A percentile compares a stretch with the other conserved stretches of the same genome.
phyloP scores from a whole-genome alignment of 2,888 invertebrate species.

The Phania funesta region DNA sequence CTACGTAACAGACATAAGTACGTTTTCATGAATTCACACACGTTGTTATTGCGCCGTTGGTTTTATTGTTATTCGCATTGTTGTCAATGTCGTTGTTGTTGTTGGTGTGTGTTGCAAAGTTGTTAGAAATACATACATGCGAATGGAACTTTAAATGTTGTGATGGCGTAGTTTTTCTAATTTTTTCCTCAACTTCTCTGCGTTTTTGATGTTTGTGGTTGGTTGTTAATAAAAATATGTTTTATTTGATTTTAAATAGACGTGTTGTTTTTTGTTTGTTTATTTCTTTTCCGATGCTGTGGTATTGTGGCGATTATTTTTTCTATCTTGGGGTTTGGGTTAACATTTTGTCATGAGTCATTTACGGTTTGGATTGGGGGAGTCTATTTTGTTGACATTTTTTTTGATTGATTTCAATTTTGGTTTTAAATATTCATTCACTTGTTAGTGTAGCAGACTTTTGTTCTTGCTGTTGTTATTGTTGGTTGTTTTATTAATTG shows the following conservation, averaged over 20 bases:
- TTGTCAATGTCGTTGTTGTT: neutral
- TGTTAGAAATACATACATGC: constrained; percentile 11
- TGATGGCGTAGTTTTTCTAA: constrained; percentile 32
- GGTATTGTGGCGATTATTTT: constrained; percentile 10
- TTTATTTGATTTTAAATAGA: constrained; percentile 62
- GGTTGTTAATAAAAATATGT: constrained; percentile 39
- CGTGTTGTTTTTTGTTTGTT: constrained; percentile 2
- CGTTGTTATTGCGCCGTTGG: neutral
- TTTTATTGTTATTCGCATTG: neutral
- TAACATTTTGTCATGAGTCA: constrained; percentile 64
- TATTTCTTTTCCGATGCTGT: too few relatives aligned
- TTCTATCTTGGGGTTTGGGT: constrained; percentile 42
- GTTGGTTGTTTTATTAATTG: neutral
- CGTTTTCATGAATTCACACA: neutral
- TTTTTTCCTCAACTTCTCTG: constrained; percentile 24
- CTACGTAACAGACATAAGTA: too few relatives aligned
- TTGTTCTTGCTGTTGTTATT: neutral
- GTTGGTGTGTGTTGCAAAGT: constrained; percentile 19
- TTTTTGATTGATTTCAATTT: constrained; percentile 1
- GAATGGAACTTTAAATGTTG: constrained; percentile 26
- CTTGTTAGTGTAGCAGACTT: constrained; percentile 20
- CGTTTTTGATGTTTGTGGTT: constrained; percentile 33
- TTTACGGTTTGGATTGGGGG: constrained; percentile 33
- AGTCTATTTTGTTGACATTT: constrained; percentile 11
- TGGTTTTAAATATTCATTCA: constrained; percentile 3